Evolutionary conservation across 2,113 vertebrate species (phyloP).

Genomic region (Agapornis roseicollis): DNA sequence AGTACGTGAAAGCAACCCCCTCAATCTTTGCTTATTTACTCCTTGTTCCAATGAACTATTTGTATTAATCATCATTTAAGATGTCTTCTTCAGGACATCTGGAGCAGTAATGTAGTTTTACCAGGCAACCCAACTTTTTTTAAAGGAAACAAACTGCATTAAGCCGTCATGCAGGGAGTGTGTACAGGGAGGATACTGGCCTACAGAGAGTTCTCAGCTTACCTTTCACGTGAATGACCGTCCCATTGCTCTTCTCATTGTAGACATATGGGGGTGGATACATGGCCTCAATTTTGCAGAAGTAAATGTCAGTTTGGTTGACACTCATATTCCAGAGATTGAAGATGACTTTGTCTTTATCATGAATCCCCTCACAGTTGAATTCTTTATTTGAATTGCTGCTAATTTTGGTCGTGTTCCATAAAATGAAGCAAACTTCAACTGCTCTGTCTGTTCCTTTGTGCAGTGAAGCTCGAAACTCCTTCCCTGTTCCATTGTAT

Average conservation of each 20-base stretch:
- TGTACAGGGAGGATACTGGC: not conserved
- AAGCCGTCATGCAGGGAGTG: not conserved
- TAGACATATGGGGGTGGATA: slow-evolving; percentile 75
- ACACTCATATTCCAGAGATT: slow-evolving; percentile 62
- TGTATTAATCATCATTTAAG: not conserved
- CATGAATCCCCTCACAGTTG: slow-evolving; percentile 44
- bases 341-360: slow-evolving; percentile 71
- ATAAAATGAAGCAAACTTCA: slow-evolving; percentile 68
- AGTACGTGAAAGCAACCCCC: not conserved
- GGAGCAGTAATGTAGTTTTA: not conserved
- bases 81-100: not conserved
- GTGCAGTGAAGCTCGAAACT: slow-evolving; percentile 69
- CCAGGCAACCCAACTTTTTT: not conserved
- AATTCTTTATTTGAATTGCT: slow-evolving; percentile 41
- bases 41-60: not conserved
- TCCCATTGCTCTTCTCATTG: slow-evolving; percentile 73
- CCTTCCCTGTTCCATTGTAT: slow-evolving; percentile 64
- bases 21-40: not conserved
- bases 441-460: slow-evolving; percentile 69
- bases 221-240: slow-evolving; percentile 77
- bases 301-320: slow-evolving; percentile 80
- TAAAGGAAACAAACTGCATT: not conserved
- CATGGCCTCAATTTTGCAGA: slow-evolving; percentile 76
- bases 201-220: not conserved
- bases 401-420: slow-evolving; percentile 44